These are phyloP conservation scores for Narcine bancroftii DNA, from an alignment of 2,113 vertebrate genomes.

Conservation along the genomic window DNA sequence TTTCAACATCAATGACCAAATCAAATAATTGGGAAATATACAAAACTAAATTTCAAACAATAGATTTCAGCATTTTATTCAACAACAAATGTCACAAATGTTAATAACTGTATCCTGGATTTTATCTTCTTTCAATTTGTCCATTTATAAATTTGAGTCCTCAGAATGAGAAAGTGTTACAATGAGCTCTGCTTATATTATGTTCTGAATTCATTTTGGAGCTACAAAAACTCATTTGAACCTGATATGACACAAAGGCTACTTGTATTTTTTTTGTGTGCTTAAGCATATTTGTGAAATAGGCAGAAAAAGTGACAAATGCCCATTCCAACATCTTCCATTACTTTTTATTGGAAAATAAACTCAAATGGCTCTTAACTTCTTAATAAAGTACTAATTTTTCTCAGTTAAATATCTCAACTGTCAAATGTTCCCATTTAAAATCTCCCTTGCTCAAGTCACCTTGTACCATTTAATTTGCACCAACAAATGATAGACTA, in stretches of 20 bases:
- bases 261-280: not conserved
- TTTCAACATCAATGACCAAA: not conserved
- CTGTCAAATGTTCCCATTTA: not conserved
- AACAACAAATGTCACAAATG: not conserved
- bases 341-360: not conserved
- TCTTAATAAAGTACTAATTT: not conserved
- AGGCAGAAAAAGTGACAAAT: not conserved
- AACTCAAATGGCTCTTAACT: not conserved
- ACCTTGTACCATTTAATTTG: not conserved
- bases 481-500: not conserved
- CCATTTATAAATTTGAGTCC: too few relatives aligned
- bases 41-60: not conserved
- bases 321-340: not conserved
- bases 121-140: not conserved
- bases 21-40: not conserved
- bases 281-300: not conserved
- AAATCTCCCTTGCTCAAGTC: not conserved
- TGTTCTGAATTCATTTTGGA: not conserved
- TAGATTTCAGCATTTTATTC: not conserved
- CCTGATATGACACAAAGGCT: not conserved
- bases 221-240: not conserved
- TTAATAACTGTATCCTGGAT: not conserved
- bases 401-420: not conserved
- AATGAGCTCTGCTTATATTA: not conserved
- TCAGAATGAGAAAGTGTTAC: not conserved